Evolutionary conservation across 2,888 invertebrate genomes (phyloP), one percentile per base, ranked within the genome.

Genomic region (Dryobota labecula): DNA sequence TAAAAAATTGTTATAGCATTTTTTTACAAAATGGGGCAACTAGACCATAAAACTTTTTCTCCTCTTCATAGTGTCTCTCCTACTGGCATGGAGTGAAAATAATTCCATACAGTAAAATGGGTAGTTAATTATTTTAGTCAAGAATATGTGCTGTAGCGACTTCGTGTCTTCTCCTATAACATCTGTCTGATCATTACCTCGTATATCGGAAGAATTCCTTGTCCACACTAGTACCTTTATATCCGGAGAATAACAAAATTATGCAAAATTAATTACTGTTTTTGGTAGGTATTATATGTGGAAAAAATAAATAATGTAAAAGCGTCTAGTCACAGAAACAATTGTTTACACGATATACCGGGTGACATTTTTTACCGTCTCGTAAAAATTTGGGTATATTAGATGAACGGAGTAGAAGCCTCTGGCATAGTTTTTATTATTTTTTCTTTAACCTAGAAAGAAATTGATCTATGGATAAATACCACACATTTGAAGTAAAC

Each of bases 61-160:
- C 11, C n/a, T 47, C 2, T 15, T 36, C 2, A 2, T 36, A 18
- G 2, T 47, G 20, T 43, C 7, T 38, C 36, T 18, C 5, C 47
- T 47, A 53, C 27, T 60, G 58, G 58, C 47, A 5, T 7, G 18
- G 4, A n/a, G 36, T 51, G 38, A 75, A 68, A 13, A 18, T 53
- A 30, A 58, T 54, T 41, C 1, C n/a, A 47, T 41, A 27, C 7
- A 56, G 6, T 9, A 27, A 2, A 56, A n/a, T 9, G 9, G 18
- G 15, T 45, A 27, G 43, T 53, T 45, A 45, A n/a, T 70, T 33
- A 56, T 70, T 56, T 47, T n/a, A 38, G 15, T 70, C 30, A 56
- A 13, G 2, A 70, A n/a, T 3, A 9, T 43, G 27, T 43, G 15
- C 38, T 38, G 2, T 2, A 45, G 11, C 9, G 30, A 24, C 9